A percentile compares a stretch with the other conserved stretches of the same genome.
phyloP scores from a whole-genome alignment of 1,140 invertebrate species.

The Nebria ingens region DNA sequence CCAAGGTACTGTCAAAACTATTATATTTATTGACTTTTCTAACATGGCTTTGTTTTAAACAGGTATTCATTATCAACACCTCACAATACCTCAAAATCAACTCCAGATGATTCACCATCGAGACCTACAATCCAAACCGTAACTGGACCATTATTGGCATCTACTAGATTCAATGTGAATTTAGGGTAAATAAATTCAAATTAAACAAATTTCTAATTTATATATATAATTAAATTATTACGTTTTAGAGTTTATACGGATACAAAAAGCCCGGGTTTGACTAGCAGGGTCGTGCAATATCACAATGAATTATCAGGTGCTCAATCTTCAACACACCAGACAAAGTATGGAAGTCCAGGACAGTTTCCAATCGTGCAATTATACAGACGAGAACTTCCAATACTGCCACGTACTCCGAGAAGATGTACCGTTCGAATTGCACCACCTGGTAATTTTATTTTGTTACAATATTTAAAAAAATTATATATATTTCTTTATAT shows the following conservation, averaged over 20 bases:
- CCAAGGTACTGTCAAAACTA: background rate
- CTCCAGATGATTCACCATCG: background rate
- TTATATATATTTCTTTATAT: conserved; percentile 10
- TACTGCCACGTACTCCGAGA: conserved; percentile 22
- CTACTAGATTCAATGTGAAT: conserved; percentile 23
- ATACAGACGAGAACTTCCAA: conserved; percentile 27
- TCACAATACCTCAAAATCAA: background rate
- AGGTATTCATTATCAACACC: conserved; percentile 7
- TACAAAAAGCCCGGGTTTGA: conserved; percentile 36
- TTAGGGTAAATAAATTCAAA: conserved; percentile 18
- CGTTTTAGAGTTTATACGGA: conserved; percentile 31
- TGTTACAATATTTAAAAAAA: too few relatives aligned
- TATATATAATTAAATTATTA: conserved; percentile 15
- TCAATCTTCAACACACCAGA: conserved; percentile 20
- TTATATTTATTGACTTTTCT: background rate
- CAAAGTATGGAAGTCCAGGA: conserved; percentile 29
- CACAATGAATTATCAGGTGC: conserved; percentile 26
- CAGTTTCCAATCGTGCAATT: conserved; percentile 30
- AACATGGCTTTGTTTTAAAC: background rate
- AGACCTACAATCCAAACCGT: conserved; percentile 12
- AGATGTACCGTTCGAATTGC: conserved; percentile 33
- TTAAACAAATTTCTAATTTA: background rate
- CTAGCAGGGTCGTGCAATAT: conserved; percentile 35
- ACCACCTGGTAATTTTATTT: conserved; percentile 35
- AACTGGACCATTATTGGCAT: conserved; percentile 24